Base-by-base conservation (phyloP, 2,797 vertebrate species). In the Jordanella pulchra region DNA sequence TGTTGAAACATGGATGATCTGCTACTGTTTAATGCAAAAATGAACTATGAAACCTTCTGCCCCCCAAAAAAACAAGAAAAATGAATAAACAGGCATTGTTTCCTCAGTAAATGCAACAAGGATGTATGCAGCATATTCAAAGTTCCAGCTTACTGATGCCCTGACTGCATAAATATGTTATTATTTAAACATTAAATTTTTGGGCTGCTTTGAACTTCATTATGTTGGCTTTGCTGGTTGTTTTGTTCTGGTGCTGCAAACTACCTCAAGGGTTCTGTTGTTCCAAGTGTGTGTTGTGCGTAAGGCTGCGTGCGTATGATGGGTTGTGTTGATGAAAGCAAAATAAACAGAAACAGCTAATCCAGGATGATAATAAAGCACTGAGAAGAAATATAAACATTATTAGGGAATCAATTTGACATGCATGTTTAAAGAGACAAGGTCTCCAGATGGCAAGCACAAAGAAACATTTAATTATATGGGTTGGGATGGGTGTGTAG, bases 381-480 rank as follows among this genome's bases (percentile, higher is more conserved):
- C 83, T 84, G 87, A 85, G 81, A 89, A 80, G 86, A 91, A 88
- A 91, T 80, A 83, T 83, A 86, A 90, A 90, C 89, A 93, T 92
- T 92, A 91, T 94, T 86, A 90, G 84, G 84, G 87, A 92, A 90
- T 92, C 87, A 88, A 93, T 92, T 93, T 90, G 91, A 93, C 91
- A 88, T 79, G 86, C 87, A 79, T 84, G 87, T 92, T 89, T 85
- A 87, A 88, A 83, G 85, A 87, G 86, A 90, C 84, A 82, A 87
- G 81, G 89, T 92, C 91, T 89, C 88, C 85, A 87, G 91, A 92
- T 93, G 90, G 84, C 86, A 84, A 67, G 78, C 74, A 73, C 70
- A 76, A 79, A 86, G 87, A 86, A 90, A 84, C 90, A 91, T 93
- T 94, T 92, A 93, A 93, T 94, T 92, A 93, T 75, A 84, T 85